Evolutionary conservation across 1,140 invertebrate genomes (phyloP).

Genomic region (Bicyclus anynana): DNA sequence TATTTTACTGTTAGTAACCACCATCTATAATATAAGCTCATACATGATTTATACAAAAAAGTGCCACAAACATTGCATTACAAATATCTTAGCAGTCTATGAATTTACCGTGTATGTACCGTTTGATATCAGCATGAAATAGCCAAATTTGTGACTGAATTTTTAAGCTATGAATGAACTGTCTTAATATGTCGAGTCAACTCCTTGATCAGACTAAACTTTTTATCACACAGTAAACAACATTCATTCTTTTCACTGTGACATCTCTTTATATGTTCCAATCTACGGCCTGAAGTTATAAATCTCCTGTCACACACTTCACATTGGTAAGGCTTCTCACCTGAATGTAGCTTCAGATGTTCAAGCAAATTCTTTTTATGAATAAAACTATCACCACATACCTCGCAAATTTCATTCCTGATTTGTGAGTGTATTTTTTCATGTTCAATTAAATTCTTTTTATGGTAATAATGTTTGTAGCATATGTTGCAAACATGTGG

Average conservation of each 20-base stretch:
- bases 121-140: too few relatives aligned
- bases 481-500: conserved; percentile 45
- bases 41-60: too few relatives aligned
- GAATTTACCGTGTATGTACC: too few relatives aligned
- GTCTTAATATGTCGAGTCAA: conserved; percentile 48
- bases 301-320: conserved; percentile 43
- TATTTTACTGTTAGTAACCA: too few relatives aligned
- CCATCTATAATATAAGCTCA: too few relatives aligned
- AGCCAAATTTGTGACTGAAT: not conserved
- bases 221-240: conserved; percentile 51
- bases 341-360: conserved; percentile 47
- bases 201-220: conserved; percentile 50
- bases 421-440: conserved; percentile 32
- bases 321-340: conserved; percentile 48
- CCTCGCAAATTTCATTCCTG: conserved; percentile 46
- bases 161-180: conserved; percentile 27
- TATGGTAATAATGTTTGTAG: conserved; percentile 53
- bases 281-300: conserved; percentile 46
- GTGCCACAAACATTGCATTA: too few relatives aligned
- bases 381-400: conserved; percentile 46
- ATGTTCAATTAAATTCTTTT: conserved; percentile 51
- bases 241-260: conserved; percentile 41
- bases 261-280: conserved; percentile 49
- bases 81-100: too few relatives aligned
- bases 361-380: conserved; percentile 44